Conservation (phyloP, 2,113 vertebrate species). For the Tenebrosternarchus preto region DNA sequence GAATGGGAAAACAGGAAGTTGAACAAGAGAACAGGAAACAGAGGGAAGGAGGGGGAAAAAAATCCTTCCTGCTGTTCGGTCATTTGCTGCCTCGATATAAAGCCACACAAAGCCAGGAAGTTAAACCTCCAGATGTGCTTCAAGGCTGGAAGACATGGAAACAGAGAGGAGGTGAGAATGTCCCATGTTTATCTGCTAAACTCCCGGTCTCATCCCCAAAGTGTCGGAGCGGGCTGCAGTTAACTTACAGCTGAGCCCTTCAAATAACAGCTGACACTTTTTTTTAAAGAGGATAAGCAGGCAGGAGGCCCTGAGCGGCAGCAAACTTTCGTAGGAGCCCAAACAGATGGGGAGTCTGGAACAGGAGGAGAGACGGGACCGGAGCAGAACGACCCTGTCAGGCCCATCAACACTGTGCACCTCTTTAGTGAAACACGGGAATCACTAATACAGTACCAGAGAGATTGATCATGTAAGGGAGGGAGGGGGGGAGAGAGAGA, state of each 20-base stretch:
- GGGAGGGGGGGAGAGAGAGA: no score
- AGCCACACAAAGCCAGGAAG: slow-evolving; percentile 9
- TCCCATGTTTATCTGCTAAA: slow-evolving; percentile 29
- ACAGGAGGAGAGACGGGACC: no score
- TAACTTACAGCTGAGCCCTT: not conserved
- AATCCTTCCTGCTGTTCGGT: not conserved
- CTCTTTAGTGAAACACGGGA: not conserved
- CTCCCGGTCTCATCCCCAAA: not conserved
- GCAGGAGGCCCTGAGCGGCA: not conserved
- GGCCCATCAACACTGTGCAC: not conserved
- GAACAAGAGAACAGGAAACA: not conserved
- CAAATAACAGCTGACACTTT: not conserved
- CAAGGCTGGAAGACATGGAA: slow-evolving; percentile 12
- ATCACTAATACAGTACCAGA: no score
- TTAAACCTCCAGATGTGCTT: slow-evolving; percentile 14
- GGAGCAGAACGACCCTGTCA: not conserved
- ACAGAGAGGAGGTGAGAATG: not conserved
- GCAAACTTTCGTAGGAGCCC: not conserved
- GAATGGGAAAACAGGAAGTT: not conserved
- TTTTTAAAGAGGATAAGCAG: not conserved
- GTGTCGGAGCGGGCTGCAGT: not conserved
- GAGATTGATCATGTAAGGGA: no score
- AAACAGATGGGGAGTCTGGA: no score
- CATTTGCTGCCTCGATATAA: not conserved
- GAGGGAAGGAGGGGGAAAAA: no score